Evolutionary conservation across 2,797 vertebrate genomes (phyloP).

Genomic region (Limnodromus scolopaceus): DNA sequence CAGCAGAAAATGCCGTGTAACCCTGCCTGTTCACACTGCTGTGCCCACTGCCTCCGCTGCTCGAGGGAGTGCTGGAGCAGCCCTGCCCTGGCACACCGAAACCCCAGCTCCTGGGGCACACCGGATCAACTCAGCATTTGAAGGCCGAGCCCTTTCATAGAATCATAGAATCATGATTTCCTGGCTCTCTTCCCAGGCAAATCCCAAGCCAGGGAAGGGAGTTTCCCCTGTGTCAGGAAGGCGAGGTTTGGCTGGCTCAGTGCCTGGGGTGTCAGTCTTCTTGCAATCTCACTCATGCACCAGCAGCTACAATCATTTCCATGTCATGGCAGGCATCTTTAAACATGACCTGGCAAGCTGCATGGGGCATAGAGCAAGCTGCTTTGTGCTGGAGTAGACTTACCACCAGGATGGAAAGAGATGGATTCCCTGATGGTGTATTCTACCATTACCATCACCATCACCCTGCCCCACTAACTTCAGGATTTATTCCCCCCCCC

Average conservation of each 20-base stretch:
- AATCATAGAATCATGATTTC: no score
- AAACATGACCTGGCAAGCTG: neutral
- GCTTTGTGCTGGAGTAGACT: neutral
- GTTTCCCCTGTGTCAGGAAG: neutral
- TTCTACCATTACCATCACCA: neutral
- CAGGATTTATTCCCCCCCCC: neutral
- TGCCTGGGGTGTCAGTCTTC: neutral
- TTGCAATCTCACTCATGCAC: neutral
- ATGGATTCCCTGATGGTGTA: accelerated
- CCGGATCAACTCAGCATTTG: accelerated
- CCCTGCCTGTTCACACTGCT: accelerated
- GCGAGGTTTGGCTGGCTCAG: neutral
- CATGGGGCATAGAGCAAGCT: accelerated
- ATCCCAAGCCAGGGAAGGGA: conserved; percentile 2
- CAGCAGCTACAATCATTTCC: neutral
- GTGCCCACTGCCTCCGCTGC: neutral
- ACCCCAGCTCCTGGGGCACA: neutral
- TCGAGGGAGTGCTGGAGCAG: neutral
- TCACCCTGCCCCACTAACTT: neutral
- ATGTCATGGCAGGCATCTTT: neutral
- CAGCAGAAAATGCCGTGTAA: neutral
- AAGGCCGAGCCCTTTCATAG: neutral
- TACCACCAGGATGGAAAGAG: neutral
- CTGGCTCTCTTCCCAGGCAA: conserved; percentile 14
- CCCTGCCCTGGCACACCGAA: neutral